Conservation (phyloP, 2,797 vertebrate genomes). For the Pelodytes ibericus region DNA sequence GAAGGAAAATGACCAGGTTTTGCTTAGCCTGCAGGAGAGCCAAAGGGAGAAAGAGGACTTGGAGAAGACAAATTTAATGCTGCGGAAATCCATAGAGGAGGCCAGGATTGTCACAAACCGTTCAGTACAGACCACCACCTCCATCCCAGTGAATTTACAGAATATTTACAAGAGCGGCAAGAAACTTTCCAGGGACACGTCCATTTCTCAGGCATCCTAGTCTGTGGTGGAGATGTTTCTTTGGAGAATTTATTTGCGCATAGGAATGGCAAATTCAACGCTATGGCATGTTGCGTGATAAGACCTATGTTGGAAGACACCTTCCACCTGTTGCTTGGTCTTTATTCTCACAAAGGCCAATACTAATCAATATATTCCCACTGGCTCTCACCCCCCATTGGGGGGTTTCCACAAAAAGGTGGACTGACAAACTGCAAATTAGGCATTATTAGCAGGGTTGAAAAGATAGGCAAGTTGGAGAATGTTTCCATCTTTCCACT, state of each 20-base stretch:
- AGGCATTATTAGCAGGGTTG: too few relatives aligned
- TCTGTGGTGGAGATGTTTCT: slow-evolving; percentile 1
- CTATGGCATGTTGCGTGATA: not conserved
- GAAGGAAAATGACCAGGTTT: slow-evolving; percentile 10
- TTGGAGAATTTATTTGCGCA: too few relatives aligned
- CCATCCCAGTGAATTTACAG: slow-evolving; percentile 45
- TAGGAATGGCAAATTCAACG: slow-evolving; percentile 4
- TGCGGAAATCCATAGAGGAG: slow-evolving; percentile 35
- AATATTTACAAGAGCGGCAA: slow-evolving; percentile 27
- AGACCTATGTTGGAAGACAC: too few relatives aligned
- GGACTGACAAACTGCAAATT: too few relatives aligned
- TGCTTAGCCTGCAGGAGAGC: slow-evolving; percentile 27
- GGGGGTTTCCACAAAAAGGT: too few relatives aligned
- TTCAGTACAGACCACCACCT: slow-evolving; percentile 47
- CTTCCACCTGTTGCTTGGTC: too few relatives aligned
- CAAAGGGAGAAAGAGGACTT: slow-evolving; percentile 12
- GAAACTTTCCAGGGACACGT: slow-evolving; percentile 15
- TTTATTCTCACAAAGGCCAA: too few relatives aligned
- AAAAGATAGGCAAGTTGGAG: too few relatives aligned
- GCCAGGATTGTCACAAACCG: slow-evolving; percentile 24
- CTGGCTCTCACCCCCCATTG: too few relatives aligned
- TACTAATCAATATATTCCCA: too few relatives aligned
- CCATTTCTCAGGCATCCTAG: slow-evolving; percentile 1
- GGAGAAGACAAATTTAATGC: slow-evolving; percentile 6
- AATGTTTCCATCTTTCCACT: too few relatives aligned